Conservation (phyloP, 1,140 invertebrate species). For the Paralvinella palmiformis region DNA sequence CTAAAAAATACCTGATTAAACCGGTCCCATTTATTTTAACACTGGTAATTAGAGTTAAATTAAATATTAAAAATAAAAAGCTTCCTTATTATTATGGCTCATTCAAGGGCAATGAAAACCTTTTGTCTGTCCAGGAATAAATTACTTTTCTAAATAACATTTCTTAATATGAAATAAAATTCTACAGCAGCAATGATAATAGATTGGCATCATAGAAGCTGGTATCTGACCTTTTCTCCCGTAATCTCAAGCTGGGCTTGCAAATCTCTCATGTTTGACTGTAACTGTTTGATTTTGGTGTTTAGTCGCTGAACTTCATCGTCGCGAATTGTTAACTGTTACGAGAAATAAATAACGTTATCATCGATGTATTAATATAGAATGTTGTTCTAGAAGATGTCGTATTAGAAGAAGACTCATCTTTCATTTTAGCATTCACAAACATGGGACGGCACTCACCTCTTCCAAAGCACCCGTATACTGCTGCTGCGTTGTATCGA, state of each 20-base stretch:
- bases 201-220: too few relatives aligned
- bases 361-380: not conserved
- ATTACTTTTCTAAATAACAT: too few relatives aligned
- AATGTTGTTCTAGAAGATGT: not conserved
- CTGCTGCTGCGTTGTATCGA: slow-evolving; percentile 43
- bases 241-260: slow-evolving; percentile 30
- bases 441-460: slow-evolving; percentile 22
- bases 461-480: slow-evolving; percentile 41
- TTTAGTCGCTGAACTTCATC: slow-evolving; percentile 38
- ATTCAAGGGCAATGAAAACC: too few relatives aligned
- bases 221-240: slow-evolving; percentile 28
- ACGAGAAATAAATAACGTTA: not conserved
- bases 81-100: too few relatives aligned
- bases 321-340: slow-evolving; percentile 39
- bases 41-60: too few relatives aligned
- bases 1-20: too few relatives aligned
- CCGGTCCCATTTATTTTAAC: too few relatives aligned
- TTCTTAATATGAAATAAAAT: too few relatives aligned
- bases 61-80: too few relatives aligned
- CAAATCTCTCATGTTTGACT: slow-evolving; percentile 36
- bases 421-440: too few relatives aligned
- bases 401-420: not conserved
- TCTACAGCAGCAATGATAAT: too few relatives aligned
- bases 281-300: slow-evolving; percentile 28
- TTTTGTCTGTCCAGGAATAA: too few relatives aligned